phyloP scores from a whole-genome alignment of 2,113 vertebrate species.

The Callipepla squamata region DNA sequence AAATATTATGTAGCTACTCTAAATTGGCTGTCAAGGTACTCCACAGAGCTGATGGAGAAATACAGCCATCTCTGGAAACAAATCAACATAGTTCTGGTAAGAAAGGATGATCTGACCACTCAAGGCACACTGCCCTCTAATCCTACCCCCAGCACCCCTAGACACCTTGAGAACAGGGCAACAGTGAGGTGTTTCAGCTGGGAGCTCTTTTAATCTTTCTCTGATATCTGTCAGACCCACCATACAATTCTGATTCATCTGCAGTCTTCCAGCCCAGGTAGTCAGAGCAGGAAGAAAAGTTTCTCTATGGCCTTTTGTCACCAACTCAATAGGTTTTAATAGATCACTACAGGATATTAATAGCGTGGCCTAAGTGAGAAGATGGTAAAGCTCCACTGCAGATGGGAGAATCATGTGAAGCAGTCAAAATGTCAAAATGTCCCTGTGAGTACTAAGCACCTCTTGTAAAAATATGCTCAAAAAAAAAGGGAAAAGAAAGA shows the following conservation, averaged over 20 bases:
- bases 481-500: not conserved
- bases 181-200: not conserved
- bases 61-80: not conserved
- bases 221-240: not conserved
- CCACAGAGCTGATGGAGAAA: not conserved
- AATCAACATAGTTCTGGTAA: not conserved
- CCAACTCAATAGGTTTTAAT: not conserved
- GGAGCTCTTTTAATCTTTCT: not conserved
- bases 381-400: not conserved
- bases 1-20: not conserved
- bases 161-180: not conserved
- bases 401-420: not conserved
- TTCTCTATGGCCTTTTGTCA: not conserved
- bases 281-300: not conserved
- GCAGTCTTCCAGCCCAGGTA: not conserved
- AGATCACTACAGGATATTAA: not conserved
- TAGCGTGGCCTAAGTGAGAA: not conserved
- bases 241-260: not conserved
- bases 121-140: not conserved
- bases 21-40: not conserved
- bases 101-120: not conserved
- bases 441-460: not conserved
- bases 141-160: not conserved
- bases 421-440: not conserved
- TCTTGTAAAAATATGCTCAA: not conserved